Conservation (phyloP, 2,888 invertebrate genomes). For the Horisme vitalbata region DNA sequence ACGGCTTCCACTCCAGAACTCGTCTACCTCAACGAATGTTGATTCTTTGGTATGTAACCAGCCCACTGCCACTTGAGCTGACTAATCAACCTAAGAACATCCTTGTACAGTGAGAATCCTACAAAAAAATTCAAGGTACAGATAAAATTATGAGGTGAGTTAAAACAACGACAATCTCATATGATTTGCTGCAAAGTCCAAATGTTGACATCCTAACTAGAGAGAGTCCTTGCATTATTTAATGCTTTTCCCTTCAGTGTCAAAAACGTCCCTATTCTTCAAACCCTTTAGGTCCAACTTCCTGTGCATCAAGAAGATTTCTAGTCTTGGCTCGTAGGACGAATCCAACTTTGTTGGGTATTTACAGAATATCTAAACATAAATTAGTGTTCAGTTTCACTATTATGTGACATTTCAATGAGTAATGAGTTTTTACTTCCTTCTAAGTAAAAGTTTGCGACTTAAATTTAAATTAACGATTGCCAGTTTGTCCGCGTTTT, state of each 20-base stretch:
- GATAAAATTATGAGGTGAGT: neutral
- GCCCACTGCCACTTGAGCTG: too few species aligned
- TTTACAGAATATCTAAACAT: constrained; percentile 27
- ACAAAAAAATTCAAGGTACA: too few species aligned
- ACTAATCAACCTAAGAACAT: too few species aligned
- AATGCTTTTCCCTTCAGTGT: constrained; percentile 10
- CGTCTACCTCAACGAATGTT: too few species aligned
- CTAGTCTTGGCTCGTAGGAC: constrained; percentile 32
- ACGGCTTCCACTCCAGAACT: too few species aligned
- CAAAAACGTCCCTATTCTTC: constrained; percentile 6
- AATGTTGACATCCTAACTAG: constrained; percentile 57
- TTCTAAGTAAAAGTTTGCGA: constrained; percentile 8
- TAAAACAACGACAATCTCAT: neutral
- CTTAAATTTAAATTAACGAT: constrained; percentile 5
- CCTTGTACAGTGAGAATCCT: too few species aligned
- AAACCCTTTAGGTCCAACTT: constrained; percentile 8
- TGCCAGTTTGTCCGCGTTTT: neutral
- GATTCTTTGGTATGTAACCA: too few species aligned
- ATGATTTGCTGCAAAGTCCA: constrained; percentile 33
- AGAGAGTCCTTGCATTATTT: constrained; percentile 64
- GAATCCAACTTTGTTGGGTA: constrained; percentile 14
- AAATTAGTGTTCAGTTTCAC: constrained; percentile 32
- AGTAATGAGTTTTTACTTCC: constrained; percentile 24
- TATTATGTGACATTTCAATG: constrained; percentile 34
- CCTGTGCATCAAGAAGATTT: constrained; percentile 1